Evolutionary conservation across 1,140 invertebrate genomes (phyloP), one percentile per base, ranked within the genome.

Genomic region (Temnothorax nylanderi): DNA sequence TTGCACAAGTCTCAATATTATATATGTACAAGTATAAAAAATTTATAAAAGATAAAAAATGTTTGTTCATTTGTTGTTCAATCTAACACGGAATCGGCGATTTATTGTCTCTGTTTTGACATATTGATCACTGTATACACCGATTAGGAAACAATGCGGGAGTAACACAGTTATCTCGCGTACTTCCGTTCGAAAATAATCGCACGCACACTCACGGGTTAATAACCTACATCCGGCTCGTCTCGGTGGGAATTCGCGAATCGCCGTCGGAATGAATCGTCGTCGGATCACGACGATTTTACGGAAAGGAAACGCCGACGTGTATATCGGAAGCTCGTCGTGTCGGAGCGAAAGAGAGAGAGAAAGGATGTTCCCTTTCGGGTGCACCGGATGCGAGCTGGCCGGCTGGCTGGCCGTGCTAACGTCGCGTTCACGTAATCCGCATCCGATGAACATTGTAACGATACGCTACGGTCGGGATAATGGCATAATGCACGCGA

Each of bases 401-500:
- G 51, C 34, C 11, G 51, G 71, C 71, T 32, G 54, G n/a, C 26
- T 47, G 75, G 49, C 65, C 54, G 85, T 75, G 58, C 54, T n/a
- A 54, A 10, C 56, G 41, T 54, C 32, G 82, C 67, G 64, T 37
- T 69, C 88, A 77, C 81, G 81, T 85, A 88, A 88, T 85, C 80
- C 56, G 80, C 67, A 75, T 89, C 86, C 86, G 88, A 89, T 87
- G 60, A 84, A 64, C 65, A 62, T 49, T 7, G 78, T 74, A 87
- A 85, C 75, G 74, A 71, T 65, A 86, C 67, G 56, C 58, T 34
- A 34, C 56, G 74, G 51, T 26, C 32, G 32, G 37, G 51, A 85
- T 85, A 74, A 77, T 71, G 13, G 67, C 21, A 65, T 56, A 54
- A 65, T 81, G 69, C 86, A 71, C 78, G 65, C 67, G 67, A 84